Evolutionary conservation across 2,888 invertebrate genomes (phyloP), one percentile per base, ranked within the genome.

Genomic region (Melipona beecheii): DNA sequence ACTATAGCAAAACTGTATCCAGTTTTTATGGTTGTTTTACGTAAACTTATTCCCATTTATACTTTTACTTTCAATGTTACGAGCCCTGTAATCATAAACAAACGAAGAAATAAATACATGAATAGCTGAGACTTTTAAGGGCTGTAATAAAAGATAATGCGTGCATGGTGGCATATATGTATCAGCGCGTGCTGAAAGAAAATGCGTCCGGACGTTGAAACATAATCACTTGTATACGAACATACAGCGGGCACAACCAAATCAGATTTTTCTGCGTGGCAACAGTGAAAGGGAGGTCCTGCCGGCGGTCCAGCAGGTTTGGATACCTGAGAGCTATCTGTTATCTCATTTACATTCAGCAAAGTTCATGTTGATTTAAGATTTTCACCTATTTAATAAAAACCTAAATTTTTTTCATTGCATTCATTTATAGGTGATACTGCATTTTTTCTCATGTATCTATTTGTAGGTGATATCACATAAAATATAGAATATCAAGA

Each of bases 281-380:
- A 81, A 79, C 85, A 89, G 92, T 92, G 92, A 92, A 92, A 92
- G 92, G 92, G 90, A 92, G 91, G 87, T 36, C 86, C 91, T 90
- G 87, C 79, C 75, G 81, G 78, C 84, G 78, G 84, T 76, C 71
- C 72, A 50, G 60, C 79, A 91, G 89, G 86, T 91, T 89, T 91
- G 90, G 90, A 90, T 92, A 91, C 71, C 72, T 76, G 68, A 83
- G 82, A 90, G 83, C 75, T 82, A 56, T 65, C 74, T 73, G 54
- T 74, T 71, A 54, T 58, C 72, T 81, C 83, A 69, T 78, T 82
- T 86, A 72, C 69, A 75, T 78, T 73, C 81, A 68, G 49, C 69
- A n/a, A 62, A 83, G 36, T 68, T 82, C 64, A 17, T 0, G 19
- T 66, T n/a, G n/a, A 21, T 27, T 21, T 27, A 15, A 56, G 21